Evolutionary conservation across 2,797 vertebrate genomes (phyloP).

Genomic region (Rhadinocentrus ornatus): DNA sequence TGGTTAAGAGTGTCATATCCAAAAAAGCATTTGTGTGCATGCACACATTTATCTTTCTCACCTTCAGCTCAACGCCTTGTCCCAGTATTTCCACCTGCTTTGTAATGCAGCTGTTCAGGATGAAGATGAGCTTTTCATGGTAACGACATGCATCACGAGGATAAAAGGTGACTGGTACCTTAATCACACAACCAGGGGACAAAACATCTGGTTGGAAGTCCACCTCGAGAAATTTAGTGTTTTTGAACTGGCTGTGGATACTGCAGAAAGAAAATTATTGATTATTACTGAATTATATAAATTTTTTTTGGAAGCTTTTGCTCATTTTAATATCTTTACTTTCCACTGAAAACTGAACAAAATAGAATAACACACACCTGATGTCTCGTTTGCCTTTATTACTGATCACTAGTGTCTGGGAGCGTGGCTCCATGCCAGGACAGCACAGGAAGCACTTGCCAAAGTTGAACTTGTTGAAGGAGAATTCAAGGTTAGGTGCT

Average conservation of each 20-base stretch:
- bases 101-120: constrained; percentile 83
- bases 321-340: neutral
- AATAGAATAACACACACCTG: constrained; percentile 60
- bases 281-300: neutral
- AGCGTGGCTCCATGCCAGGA: constrained; percentile 80
- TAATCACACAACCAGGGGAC: constrained; percentile 74
- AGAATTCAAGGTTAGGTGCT: constrained; percentile 84
- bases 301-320: neutral
- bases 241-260: constrained; percentile 84
- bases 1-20: neutral
- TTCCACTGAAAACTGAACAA: neutral
- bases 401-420: constrained; percentile 79
- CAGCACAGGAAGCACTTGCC: constrained; percentile 85
- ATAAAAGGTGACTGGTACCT: constrained; percentile 86
- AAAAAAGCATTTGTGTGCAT: neutral
- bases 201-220: constrained; percentile 76
- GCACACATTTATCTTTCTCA: constrained; percentile 52
- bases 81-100: constrained; percentile 85
- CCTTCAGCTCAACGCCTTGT: constrained; percentile 88
- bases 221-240: constrained; percentile 80
- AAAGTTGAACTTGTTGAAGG: constrained; percentile 88
- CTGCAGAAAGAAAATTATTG: constrained; percentile 63
- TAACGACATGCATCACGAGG: constrained; percentile 83
- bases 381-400: constrained; percentile 83
- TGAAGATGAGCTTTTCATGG: constrained; percentile 83